Conservation (phyloP, 2,888 invertebrate genomes). For the Odontothrips loti region DNA sequence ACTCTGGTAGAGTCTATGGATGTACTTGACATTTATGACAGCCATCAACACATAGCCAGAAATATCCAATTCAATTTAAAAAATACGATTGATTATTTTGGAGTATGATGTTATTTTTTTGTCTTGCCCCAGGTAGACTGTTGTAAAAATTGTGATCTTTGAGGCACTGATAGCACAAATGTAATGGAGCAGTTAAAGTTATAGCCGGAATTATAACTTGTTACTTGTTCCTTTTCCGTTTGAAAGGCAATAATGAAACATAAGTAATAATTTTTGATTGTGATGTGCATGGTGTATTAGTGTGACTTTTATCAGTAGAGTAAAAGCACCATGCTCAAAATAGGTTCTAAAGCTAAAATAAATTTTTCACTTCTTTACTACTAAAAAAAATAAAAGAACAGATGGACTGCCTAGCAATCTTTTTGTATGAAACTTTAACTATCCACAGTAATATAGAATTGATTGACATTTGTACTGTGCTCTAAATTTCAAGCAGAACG, state of each 20-base stretch:
- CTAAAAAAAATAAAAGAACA: no score
- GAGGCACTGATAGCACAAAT: conserved; percentile 14
- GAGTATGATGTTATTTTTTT: background rate
- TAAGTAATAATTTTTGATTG: background rate
- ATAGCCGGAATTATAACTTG: background rate
- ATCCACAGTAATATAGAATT: background rate
- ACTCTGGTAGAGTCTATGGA: no score
- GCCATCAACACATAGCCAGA: no score
- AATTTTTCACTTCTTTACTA: conserved; percentile 3
- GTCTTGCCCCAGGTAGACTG: background rate
- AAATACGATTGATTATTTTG: background rate
- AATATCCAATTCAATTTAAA: background rate
- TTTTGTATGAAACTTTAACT: background rate
- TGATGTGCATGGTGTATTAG: background rate
- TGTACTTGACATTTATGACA: no score
- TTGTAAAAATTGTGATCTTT: background rate
- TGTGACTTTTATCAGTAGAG: background rate
- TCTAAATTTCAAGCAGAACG: background rate
- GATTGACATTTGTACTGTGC: background rate
- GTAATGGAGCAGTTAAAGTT: background rate
- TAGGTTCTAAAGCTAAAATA: background rate
- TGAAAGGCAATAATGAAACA: background rate
- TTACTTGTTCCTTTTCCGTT: background rate
- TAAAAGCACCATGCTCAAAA: background rate
- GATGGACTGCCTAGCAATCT: no score